Percentiles rank a stretch among this genome's conserved stretches.
These are phyloP conservation scores for Tetraodon nigroviridis DNA, from an alignment of 2,113 vertebrate genomes.

Conservation along the genomic window DNA sequence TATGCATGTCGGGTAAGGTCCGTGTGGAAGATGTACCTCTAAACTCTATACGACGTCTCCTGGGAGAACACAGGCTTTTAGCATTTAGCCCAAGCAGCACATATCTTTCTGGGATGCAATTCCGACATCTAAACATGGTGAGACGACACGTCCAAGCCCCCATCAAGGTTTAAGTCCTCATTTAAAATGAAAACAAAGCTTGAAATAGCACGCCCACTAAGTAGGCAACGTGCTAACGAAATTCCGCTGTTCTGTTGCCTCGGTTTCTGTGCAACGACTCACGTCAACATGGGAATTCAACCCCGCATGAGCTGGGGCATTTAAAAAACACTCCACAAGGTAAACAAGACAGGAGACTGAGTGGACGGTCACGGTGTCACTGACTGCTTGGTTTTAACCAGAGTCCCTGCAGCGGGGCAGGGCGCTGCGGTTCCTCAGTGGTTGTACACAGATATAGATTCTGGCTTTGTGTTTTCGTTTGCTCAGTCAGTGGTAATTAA, in stretches of 20 bases:
- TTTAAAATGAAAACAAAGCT: conserved; percentile 21
- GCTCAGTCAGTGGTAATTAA: no score
- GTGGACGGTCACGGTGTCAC: no score
- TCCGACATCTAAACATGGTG: conserved; percentile 16
- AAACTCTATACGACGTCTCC: conserved; percentile 26
- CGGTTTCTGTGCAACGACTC: conserved; percentile 11
- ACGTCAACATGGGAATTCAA: neutral
- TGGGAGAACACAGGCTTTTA: conserved; percentile 50
- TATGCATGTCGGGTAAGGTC: conserved; percentile 37
- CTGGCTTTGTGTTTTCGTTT: no score
- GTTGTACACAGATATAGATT: no score
- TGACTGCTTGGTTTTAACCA: no score
- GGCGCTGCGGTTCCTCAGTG: no score
- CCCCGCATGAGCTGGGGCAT: no score
- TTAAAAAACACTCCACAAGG: no score
- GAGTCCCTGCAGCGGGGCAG: no score
- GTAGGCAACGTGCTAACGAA: conserved; percentile 24
- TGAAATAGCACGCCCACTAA: conserved; percentile 23
- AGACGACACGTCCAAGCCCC: conserved; percentile 11
- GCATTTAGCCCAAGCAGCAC: conserved; percentile 29
- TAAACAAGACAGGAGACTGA: no score
- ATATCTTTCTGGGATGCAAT: conserved; percentile 25
- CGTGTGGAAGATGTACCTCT: conserved; percentile 38
- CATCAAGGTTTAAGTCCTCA: conserved; percentile 27
- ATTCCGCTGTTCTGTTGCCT: conserved; percentile 16